Evolutionary conservation across 1,140 invertebrate genomes (phyloP).

Genomic region (Fopius arisanus): DNA sequence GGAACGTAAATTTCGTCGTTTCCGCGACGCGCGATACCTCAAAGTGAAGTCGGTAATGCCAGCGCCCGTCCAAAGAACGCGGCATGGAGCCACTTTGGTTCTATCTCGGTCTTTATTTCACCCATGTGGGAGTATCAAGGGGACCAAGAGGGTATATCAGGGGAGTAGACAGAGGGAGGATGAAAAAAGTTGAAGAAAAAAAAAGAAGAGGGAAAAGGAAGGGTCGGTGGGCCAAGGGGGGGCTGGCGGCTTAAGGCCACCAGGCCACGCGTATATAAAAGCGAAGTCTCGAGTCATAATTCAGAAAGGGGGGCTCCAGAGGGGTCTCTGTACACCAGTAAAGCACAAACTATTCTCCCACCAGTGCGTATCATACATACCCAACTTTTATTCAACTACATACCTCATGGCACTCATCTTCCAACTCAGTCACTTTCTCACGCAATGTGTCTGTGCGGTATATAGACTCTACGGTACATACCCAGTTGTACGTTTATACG

Average conservation of each 20-base stretch:
- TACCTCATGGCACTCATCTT: neutral
- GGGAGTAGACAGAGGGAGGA: neutral
- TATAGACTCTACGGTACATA: neutral
- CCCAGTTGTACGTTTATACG: constrained; percentile 9
- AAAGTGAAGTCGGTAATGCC: constrained; percentile 33
- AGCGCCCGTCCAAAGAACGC: constrained; percentile 8
- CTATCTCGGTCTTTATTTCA: constrained; percentile 31
- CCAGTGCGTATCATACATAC: constrained; percentile 3
- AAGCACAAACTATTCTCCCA: constrained; percentile 10
- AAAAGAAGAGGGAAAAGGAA: neutral
- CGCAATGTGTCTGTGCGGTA: neutral
- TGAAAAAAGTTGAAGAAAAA: neutral
- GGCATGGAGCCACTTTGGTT: constrained; percentile 35
- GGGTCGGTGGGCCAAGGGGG: neutral
- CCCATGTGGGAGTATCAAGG: neutral
- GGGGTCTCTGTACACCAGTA: constrained; percentile 1
- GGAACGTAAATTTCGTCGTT: neutral
- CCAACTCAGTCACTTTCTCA: neutral
- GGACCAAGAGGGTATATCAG: neutral
- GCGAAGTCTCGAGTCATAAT: constrained; percentile 37
- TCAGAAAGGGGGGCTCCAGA: constrained; percentile 37
- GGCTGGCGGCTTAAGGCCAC: neutral
- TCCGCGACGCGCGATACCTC: constrained; percentile 26
- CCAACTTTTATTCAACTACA: neutral
- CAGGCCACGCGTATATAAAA: constrained; percentile 27